Evolutionary conservation across 2,888 invertebrate genomes (phyloP), one percentile per base, ranked within the genome.

Genomic region (Drosophila fungiperda): DNA sequence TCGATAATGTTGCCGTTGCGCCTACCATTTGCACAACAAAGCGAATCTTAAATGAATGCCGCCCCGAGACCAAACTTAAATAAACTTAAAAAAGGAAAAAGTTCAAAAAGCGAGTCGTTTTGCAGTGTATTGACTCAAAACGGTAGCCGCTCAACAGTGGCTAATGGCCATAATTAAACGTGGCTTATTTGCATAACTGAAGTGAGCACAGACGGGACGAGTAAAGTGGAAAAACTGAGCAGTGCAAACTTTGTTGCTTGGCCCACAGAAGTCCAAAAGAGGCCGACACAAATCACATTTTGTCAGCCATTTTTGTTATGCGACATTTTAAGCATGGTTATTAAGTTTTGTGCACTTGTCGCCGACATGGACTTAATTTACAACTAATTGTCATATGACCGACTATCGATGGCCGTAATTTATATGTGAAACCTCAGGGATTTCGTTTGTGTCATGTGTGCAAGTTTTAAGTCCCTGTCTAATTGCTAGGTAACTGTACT

Each of bases 361-460:
- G 29, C 20, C 38, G 50, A 72, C 59, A 52, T 66, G 70, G 80
- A 58, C 65, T 87, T 90, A 87, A 89, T 89, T 88, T 88, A 87
- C 71, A 90, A 87, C 90, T 90, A 90, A 91, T 90, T 91, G 90
- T 91, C 91, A 91, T 90, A 88, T 91, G 91, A 91, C 91, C 80
- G 72, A 76, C 83, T 88, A 83, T 78, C 80, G 78, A 87, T 79
- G 73, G 76, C 80, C 58, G 79, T 76, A 80, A 79, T 77, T 79
- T 78, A 83, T 78, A 85, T 57, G 52, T 36, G 45, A 78, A 73
- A 63, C 64, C 79, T 38, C 49, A 29, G 86, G 82, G 88, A 69
- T 73, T 85, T 72, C 26, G 50, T 50, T 40, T 48, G 53, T 48
- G 62, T 32, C 57, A 58, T 68, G 74, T 67, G 49, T 63, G 54